phyloP scores from a whole-genome alignment of 2,113 vertebrate species.

The Psettodes erumei region DNA sequence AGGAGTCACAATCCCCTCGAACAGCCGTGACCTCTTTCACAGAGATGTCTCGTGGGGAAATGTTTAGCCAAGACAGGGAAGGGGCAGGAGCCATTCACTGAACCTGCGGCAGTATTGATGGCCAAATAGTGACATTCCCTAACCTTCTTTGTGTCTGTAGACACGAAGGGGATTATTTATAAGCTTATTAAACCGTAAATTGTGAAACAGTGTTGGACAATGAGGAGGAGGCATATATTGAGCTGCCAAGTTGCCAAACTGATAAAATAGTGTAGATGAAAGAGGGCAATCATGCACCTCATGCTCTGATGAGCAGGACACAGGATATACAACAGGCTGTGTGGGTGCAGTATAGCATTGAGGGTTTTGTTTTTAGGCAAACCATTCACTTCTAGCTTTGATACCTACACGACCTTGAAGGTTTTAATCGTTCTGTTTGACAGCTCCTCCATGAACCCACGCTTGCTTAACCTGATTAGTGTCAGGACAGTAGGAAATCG shows the following conservation, averaged over 20 bases:
- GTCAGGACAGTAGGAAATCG: conserved; percentile 43
- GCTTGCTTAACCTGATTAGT: conserved; percentile 59
- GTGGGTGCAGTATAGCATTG: conserved; percentile 15
- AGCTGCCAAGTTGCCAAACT: conserved; percentile 61
- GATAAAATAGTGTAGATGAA: conserved; percentile 66
- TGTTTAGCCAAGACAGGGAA: conserved; percentile 42
- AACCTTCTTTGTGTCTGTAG: conserved; percentile 68
- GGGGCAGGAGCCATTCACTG: conserved; percentile 40
- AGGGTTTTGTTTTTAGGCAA: conserved; percentile 31
- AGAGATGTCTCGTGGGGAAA: conserved; percentile 48
- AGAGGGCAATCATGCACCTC: conserved; percentile 61
- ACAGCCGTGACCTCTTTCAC: conserved; percentile 45
- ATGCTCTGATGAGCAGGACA: conserved; percentile 49
- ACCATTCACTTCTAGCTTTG: conserved; percentile 12
- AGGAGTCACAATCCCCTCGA: conserved; percentile 47
- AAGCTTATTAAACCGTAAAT: conserved; percentile 74
- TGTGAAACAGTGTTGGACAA: conserved; percentile 68
- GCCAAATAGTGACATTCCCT: conserved; percentile 60
- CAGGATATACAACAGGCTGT: conserved; percentile 31
- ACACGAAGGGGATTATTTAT: conserved; percentile 73
- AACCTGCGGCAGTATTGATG: conserved; percentile 43
- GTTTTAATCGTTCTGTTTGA: conserved; percentile 41
- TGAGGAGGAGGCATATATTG: conserved; percentile 64
- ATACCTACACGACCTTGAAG: conserved; percentile 51
- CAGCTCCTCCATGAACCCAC: conserved; percentile 27